Evolutionary conservation across 2,113 vertebrate species (phyloP), one percentile per base, ranked within the genome.

Genomic region (Cebidichthys violaceus): DNA sequence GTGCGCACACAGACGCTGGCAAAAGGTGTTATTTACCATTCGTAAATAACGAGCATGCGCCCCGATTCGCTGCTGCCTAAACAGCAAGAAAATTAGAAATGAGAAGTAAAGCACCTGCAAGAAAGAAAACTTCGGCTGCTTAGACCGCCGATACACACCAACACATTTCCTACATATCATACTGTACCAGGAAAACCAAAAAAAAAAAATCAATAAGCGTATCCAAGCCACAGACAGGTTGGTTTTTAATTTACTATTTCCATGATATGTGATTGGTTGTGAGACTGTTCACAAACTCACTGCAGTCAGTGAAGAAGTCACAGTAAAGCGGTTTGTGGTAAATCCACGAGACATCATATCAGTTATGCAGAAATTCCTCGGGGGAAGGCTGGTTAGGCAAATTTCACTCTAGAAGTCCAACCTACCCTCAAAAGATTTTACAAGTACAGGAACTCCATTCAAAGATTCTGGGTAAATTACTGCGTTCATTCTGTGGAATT

Each of bases 271-370:
- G 15, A 4, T 15, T 31, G 29, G 10, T 24, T 76, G 24, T 41
- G 50, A 81, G 62, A 57, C 7, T 47, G 24, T 17, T 78, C 59
- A 75, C 47, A 82, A 57, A 65, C 18, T 39, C 37, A 24, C 41
- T 54, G 74, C 55, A 41, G 7, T 35, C 62, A 41, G 39, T 18
- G 43, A 52, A 35, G 37, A 29, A 6, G 37, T 10, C 54, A 15
- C 13, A 24, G 35, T 4, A 6, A 43, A 55, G 13, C 11, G 1
- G 4, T 29, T 45, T 55, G 50, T 27, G 29, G 22, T 59, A 47
- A 57, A 80, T 27, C 52, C 7, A 74, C 4, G 24, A 50, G 43
- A 54, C 31, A 61, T 22, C 8, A 4, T 31, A 39, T 61, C 27
- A 33, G 33, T 76, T 37, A 45, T 57, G 50, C 14, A n/a, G 22